Conservation (phyloP, 1,140 invertebrate species). For the Hypothenemus hampei region DNA sequence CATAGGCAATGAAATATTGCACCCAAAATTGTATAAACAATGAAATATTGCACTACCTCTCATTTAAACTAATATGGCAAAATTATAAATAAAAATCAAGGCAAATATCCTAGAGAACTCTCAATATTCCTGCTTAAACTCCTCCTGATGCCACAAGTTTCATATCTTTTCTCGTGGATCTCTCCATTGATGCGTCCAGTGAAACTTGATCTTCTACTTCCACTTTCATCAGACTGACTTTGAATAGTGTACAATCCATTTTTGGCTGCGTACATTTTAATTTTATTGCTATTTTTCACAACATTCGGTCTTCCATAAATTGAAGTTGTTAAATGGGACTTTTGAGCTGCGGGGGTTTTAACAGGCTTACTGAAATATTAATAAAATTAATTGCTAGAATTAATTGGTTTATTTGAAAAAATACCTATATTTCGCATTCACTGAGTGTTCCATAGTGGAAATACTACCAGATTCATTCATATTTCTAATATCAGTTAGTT, state of each 20-base stretch:
- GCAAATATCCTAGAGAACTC: conserved; percentile 53
- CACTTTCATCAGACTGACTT: conserved; percentile 42
- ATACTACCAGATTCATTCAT: conserved; percentile 27
- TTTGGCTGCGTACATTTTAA: conserved; percentile 39
- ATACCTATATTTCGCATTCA: conserved; percentile 27
- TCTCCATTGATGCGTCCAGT: conserved; percentile 22
- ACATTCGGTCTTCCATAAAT: conserved; percentile 13
- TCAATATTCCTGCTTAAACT: conserved; percentile 45
- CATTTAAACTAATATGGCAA: conserved; percentile 1
- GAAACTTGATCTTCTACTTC: conserved; percentile 31
- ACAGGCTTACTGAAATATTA: conserved; percentile 5
- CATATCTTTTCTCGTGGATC: no score
- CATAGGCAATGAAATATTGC: no score
- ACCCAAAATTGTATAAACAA: no score
- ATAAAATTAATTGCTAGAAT: no score
- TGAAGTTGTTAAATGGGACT: not conserved
- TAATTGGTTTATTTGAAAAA: no score
- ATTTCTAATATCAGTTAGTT: conserved; percentile 48
- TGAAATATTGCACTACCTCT: conserved; percentile 5
- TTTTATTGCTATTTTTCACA: conserved; percentile 29
- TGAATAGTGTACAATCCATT: conserved; percentile 46
- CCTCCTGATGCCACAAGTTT: conserved; percentile 6
- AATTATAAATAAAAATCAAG: conserved; percentile 23
- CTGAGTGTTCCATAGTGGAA: conserved; percentile 28
- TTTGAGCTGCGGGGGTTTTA: not conserved